Evolutionary conservation across 2,888 invertebrate species (phyloP).

Genomic region (Drosophila algonquin): DNA sequence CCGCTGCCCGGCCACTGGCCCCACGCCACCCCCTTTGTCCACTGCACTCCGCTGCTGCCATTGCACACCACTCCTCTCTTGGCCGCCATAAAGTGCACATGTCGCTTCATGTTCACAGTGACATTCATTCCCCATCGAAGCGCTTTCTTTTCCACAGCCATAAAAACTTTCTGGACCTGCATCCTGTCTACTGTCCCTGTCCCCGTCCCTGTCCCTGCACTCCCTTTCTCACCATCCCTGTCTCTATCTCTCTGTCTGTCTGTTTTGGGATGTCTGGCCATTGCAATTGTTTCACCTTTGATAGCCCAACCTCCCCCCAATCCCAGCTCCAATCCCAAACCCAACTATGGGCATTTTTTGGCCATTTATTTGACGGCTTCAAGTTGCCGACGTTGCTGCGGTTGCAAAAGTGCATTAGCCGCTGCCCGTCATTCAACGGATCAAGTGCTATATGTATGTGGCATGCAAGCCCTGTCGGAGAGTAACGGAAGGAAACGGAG

Average conservation of each 20-base stretch:
- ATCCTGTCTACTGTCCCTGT: background rate
- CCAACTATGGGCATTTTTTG: constrained; percentile 53
- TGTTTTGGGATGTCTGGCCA: constrained; percentile 56
- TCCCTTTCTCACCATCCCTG: constrained; percentile 7
- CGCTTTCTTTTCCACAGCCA: constrained; percentile 63
- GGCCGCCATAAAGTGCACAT: constrained; percentile 82
- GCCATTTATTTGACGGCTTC: constrained; percentile 78
- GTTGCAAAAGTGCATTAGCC: constrained; percentile 84
- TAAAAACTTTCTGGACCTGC: constrained; percentile 45
- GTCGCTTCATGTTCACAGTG: constrained; percentile 82
- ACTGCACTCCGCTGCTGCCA: background rate
- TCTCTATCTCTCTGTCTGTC: background rate
- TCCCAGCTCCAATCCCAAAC: background rate
- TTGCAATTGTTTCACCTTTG: constrained; percentile 62
- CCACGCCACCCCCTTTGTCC: background rate
- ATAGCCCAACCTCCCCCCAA: constrained; percentile 11
- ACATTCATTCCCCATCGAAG: constrained; percentile 81
- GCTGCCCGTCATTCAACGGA: constrained; percentile 69
- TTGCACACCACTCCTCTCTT: constrained; percentile 20
- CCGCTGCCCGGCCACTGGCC: background rate
- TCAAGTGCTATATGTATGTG: constrained; percentile 34
- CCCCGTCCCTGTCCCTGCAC: background rate
- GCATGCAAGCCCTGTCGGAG: too few relatives aligned
- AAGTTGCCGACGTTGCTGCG: constrained; percentile 80
- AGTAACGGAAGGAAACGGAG: too few relatives aligned